Evolutionary conservation across 2,888 invertebrate genomes (phyloP).

Genomic region (Pseudanteris insignis): DNA sequence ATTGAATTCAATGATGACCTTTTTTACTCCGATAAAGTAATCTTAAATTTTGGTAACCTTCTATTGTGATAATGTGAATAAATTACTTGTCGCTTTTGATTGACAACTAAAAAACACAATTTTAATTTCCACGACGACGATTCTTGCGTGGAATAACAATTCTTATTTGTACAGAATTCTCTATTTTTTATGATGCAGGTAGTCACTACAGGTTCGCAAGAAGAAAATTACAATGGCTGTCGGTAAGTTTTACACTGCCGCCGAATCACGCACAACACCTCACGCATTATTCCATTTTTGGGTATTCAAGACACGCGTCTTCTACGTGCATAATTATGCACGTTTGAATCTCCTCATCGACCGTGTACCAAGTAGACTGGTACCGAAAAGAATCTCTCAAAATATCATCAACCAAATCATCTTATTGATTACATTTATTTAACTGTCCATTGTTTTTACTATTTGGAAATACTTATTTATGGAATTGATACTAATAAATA

Average conservation of each 20-base stretch:
- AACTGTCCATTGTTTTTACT: too few species aligned
- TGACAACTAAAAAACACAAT: too few species aligned
- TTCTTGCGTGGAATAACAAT: conserved; percentile 23
- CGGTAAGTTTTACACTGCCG: conserved; percentile 50
- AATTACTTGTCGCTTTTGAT: too few species aligned
- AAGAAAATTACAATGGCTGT: conserved; percentile 53
- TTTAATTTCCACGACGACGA: conserved; percentile 28
- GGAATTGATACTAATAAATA: too few species aligned
- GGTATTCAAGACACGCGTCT: conserved; percentile 50
- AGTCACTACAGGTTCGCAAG: conserved; percentile 35
- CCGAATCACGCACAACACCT: conserved; percentile 43
- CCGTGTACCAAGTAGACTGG: conserved; percentile 47
- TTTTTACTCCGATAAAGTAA: too few species aligned
- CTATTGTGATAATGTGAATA: too few species aligned
- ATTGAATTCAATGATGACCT: too few species aligned
- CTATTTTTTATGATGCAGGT: conserved; percentile 47
- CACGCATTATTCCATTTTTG: conserved; percentile 45
- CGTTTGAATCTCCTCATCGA: conserved; percentile 40
- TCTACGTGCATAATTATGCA: conserved; percentile 53
- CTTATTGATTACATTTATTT: too few species aligned
- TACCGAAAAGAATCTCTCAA: conserved; percentile 39
- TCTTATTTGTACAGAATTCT: conserved; percentile 30
- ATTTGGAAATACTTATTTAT: too few species aligned
- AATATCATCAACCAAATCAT: conserved; percentile 32
- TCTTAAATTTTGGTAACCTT: too few species aligned